Percentiles rank a stretch among this genome's conserved stretches.
phyloP scores from a whole-genome alignment of 2,888 invertebrate genomes.

The Phalera bucephala region DNA sequence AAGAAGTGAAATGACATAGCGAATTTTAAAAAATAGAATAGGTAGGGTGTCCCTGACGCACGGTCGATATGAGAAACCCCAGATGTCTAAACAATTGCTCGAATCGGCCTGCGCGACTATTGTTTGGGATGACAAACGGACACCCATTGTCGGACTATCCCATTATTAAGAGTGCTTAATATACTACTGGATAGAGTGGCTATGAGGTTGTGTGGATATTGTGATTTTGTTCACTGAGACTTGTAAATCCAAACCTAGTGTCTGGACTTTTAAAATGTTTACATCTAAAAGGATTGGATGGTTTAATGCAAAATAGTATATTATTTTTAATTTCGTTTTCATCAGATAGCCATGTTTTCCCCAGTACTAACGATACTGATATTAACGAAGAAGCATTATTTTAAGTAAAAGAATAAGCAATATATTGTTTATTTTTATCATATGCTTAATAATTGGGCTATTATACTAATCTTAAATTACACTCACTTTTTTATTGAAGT shows the following conservation, averaged over 20 bases:
- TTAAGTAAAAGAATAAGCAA: too few relatives aligned
- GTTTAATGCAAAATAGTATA: not conserved
- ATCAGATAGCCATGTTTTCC: too few relatives aligned
- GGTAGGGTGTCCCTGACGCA: conserved; percentile 49
- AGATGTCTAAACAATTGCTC: conserved; percentile 75
- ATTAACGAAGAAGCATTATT: too few relatives aligned
- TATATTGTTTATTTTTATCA: too few relatives aligned
- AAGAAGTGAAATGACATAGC: conserved; percentile 47
- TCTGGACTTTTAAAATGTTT: not conserved
- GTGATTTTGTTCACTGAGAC: too few relatives aligned
- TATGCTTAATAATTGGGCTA: too few relatives aligned
- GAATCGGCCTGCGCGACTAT: conserved; percentile 47
- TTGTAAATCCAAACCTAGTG: too few relatives aligned
- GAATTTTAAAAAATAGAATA: conserved; percentile 44
- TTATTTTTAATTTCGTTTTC: too few relatives aligned
- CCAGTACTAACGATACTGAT: too few relatives aligned
- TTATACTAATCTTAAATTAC: too few relatives aligned
- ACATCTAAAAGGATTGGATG: not conserved
- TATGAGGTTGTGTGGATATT: conserved; percentile 15
- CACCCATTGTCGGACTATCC: conserved; percentile 58
- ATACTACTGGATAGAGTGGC: conserved; percentile 58
- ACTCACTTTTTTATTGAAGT: too few relatives aligned
- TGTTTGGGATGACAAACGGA: conserved; percentile 64
- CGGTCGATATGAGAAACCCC: conserved; percentile 61
- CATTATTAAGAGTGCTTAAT: conserved; percentile 73